Percentiles rank a stretch among this genome's conserved stretches.
phyloP scores from a whole-genome alignment of 2,113 vertebrate species.

The Pluvianellus socialis region DNA sequence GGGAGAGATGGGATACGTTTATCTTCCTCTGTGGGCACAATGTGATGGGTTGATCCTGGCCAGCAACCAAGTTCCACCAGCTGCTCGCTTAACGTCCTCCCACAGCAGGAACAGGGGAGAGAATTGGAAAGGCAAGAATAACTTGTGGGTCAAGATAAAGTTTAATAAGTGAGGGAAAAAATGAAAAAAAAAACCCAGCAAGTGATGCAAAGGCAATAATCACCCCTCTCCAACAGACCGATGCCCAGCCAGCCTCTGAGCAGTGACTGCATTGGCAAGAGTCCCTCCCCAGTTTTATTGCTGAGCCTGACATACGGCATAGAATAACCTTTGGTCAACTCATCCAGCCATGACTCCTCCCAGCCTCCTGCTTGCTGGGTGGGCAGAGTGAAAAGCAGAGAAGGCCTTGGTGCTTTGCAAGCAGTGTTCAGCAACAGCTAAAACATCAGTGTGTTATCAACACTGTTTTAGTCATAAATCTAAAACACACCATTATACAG shows the following conservation, averaged over 20 bases:
- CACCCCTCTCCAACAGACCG: neutral
- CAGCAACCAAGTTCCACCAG: neutral
- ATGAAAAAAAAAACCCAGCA: neutral
- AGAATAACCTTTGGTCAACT: neutral
- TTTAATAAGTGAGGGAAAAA: neutral
- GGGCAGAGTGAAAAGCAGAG: neutral
- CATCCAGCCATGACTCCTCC: neutral
- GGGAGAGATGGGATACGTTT: neutral
- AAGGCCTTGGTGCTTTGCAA: neutral
- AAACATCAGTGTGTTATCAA: neutral
- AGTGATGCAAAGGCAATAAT: neutral
- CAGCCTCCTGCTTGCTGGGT: neutral
- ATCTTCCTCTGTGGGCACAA: neutral
- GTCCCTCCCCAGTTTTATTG: neutral
- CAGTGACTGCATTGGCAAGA: neutral
- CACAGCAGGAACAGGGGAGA: fast-evolving
- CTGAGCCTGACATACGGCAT: neutral
- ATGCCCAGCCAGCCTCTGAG: neutral
- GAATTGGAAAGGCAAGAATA: neutral
- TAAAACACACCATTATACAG: neutral
- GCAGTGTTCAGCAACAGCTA: neutral
- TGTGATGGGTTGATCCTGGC: fast-evolving
- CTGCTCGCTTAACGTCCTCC: fast-evolving
- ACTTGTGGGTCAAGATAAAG: neutral
- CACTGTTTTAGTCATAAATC: neutral